These are phyloP conservation scores for Cathartes aura DNA, from an alignment of 2,113 vertebrate genomes.

Conservation along the genomic window DNA sequence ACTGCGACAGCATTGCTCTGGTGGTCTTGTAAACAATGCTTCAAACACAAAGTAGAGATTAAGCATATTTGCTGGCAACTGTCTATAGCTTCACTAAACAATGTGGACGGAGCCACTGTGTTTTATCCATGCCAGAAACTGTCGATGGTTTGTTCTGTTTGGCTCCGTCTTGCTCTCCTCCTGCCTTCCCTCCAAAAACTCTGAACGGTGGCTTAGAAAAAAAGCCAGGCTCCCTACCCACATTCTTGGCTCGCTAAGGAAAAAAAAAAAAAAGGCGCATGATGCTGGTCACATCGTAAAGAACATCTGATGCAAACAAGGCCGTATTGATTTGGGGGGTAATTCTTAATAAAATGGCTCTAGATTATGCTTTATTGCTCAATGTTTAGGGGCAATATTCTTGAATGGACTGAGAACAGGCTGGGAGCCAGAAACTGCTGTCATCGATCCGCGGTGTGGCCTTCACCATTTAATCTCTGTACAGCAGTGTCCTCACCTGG, in stretches of 20 bases:
- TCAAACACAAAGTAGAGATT: not conserved
- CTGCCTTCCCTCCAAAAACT: not conserved
- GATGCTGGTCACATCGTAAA: not conserved
- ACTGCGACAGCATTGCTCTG: not conserved
- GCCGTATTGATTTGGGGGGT: not conserved
- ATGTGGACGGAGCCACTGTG: not conserved
- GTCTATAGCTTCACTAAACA: not conserved
- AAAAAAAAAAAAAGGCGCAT: not conserved
- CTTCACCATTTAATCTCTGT: constrained; percentile 50
- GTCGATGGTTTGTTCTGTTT: not conserved
- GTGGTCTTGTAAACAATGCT: not conserved
- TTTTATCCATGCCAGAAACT: constrained; percentile 14
- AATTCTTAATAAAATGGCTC: constrained; percentile 54
- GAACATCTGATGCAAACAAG: constrained; percentile 14
- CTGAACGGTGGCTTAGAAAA: not conserved
- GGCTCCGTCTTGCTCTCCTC: not conserved
- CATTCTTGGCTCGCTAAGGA: not conserved
- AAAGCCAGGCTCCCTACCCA: not conserved
- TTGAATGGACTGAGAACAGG: constrained; percentile 23
- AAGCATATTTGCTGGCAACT: constrained; percentile 30
- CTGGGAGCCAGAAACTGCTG: not conserved
- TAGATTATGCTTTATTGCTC: constrained; percentile 34
- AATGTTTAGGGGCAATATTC: constrained; percentile 44
- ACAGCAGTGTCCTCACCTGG: not conserved
- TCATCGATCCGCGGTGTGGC: constrained; percentile 2